Base-by-base conservation (phyloP, 2,888 invertebrate genomes). In the Myathropa florea region DNA sequence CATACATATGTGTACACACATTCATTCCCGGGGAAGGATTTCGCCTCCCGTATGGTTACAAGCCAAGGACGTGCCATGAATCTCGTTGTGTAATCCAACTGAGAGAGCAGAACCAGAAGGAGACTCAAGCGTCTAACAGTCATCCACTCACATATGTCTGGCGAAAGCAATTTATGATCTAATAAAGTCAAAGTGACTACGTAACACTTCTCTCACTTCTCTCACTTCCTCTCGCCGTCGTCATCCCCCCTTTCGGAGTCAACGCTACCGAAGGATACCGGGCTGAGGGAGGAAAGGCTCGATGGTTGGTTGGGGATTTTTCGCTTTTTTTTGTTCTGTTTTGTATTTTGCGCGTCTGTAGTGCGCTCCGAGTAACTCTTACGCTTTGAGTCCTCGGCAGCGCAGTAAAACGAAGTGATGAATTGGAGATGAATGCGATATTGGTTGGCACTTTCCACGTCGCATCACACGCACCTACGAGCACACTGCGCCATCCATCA, bases 101-200 rank as follows among this genome's bases (percentile, higher is more conserved):
- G 18, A 6, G 46, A 46, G 46, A 46, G 7, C 46, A 46, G 39
- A n/a, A 1, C 39, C n/a, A 46, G 39, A 46, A 18, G 39, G 39
- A 67, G 57, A 72, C 30, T 60, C 53, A 73, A 77, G 73, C 63
- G 70, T 78, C 82, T 79, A 82, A 75, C 70, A 68, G 70, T 86
- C 61, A 86, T 83, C 73, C 75, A 86, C 83, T 86, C 79, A 67
- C 78, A 78, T 81, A 83, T 39, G 86, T 86, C 75, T 70, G 70
- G 63, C 33, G 39, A 73, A 73, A 72, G 79, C 65, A 79, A 86
- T 86, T 86, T 86, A 86, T 83, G 86, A 83, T 75, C 75, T 83
- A 86, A 86, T 86, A 86, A 86, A 83, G 86, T 83, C 73, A 79
- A 83, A 86, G 78, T 71, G 71, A 86, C 86, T 86, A 75, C 71